phyloP scores from a whole-genome alignment of 2,797 vertebrate genomes.

The Manis javanica region DNA sequence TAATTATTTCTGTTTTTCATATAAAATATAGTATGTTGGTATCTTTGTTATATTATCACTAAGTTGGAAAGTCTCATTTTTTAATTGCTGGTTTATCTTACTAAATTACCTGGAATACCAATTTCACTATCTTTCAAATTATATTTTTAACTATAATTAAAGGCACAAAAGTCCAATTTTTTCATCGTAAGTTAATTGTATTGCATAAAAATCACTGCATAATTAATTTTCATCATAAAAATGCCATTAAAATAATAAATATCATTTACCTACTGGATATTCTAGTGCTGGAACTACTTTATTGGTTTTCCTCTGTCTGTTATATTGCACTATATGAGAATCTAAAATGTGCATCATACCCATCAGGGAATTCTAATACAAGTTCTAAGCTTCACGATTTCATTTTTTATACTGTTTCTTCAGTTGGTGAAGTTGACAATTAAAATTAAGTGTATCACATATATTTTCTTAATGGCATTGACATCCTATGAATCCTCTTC shows the following conservation, averaged over 20 bases:
- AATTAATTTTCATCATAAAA: constrained; percentile 29
- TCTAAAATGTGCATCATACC: neutral
- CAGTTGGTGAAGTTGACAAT: neutral
- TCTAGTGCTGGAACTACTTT: neutral
- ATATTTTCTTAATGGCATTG: neutral
- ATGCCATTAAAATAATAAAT: neutral
- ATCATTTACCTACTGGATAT: neutral
- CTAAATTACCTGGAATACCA: neutral
- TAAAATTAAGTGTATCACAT: neutral
- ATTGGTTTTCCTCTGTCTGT: neutral
- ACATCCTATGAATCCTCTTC: neutral
- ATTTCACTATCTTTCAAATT: neutral
- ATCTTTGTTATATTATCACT: neutral
- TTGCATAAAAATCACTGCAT: neutral
- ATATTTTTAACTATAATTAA: neutral
- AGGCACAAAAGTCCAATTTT: neutral
- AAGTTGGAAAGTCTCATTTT: neutral
- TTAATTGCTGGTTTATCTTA: neutral
- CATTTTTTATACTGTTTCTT: neutral
- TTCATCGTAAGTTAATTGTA: neutral
- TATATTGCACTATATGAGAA: neutral
- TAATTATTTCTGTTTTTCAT: neutral
- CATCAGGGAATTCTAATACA: neutral
- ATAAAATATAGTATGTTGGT: neutral
- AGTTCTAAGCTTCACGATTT: neutral